Percentiles rank a stretch among this genome's conserved stretches.
These are phyloP conservation scores for Triops longicaudatus DNA, from an alignment of 1,140 invertebrate species.

Conservation along the genomic window DNA sequence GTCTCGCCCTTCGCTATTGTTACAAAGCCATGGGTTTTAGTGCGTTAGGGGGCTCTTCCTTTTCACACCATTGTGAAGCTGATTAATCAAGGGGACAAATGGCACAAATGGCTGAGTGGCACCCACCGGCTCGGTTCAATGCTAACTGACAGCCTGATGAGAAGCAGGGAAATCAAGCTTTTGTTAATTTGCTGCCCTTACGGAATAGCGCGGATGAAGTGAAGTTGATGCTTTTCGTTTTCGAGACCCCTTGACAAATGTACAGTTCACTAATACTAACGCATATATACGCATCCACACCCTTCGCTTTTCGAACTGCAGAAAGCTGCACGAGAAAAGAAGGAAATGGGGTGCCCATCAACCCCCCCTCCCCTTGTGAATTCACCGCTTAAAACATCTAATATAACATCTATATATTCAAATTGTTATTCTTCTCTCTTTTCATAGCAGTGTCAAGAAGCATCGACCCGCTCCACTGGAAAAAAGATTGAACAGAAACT, in stretches of 20 bases:
- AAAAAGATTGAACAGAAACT: not conserved
- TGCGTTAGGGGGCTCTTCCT: not conserved
- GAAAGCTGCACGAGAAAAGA: not conserved
- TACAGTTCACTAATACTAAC: not conserved
- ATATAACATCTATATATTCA: not conserved
- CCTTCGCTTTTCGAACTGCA: not conserved
- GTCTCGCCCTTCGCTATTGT: not conserved
- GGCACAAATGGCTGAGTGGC: slow-evolving; percentile 13
- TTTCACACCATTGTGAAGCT: not conserved
- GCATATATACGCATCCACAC: not conserved
- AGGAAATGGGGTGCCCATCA: no score
- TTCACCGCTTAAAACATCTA: not conserved
- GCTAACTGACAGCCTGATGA: slow-evolving; percentile 2
- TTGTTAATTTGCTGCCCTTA: slow-evolving; percentile 8
- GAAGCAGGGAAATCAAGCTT: slow-evolving; percentile 11
- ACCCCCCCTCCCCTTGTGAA: not conserved
- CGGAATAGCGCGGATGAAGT: not conserved
- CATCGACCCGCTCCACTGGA: not conserved
- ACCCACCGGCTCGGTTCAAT: not conserved
- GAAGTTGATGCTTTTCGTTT: not conserved
- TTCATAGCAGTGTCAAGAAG: slow-evolving; percentile 2
- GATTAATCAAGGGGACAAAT: slow-evolving; percentile 12
- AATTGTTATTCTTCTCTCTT: slow-evolving; percentile 11
- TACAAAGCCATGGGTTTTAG: not conserved
- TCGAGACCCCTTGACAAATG: not conserved